Base-by-base conservation (phyloP, 2,888 invertebrate genomes). In the Sericinus montela region DNA sequence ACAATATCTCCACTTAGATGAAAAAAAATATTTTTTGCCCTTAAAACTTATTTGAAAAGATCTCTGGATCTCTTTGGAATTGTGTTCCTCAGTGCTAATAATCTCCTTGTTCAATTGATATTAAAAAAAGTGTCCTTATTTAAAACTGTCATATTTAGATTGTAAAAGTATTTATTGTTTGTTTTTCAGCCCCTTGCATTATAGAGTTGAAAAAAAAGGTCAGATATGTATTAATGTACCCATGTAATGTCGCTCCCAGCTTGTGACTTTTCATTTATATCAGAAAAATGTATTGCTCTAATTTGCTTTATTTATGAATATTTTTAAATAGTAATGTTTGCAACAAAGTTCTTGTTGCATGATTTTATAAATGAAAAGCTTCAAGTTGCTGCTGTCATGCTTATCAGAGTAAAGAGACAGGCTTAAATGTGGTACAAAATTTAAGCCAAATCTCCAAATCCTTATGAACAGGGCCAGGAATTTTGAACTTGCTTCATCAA, bases 151-250 rank as follows among this genome's bases (percentile, higher is more conserved):
- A 19, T 63, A 59, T 56, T 62, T 52, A 56, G 56, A 25, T 42
- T 41, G 15, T 16, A 30, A 50, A 45, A 37, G 11, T 25, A 14
- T n/a, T 35, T 40, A 8, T 63, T 69, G 68, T 84, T 82, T 83
- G 65, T 82, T 82, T 85, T 86, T 81, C 87, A 87, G 87, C 79
- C 61, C 66, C 63, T 78, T 77, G 74, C 80, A 56, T 75, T 69
- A 59, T 65, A 75, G 67, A 70, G 74, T 78, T 74, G 69, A 72
- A 59, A 56, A n/a, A n/a, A 65, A 75, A 86, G 86, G 85, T 87
- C 83, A 85, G 86, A 77, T 53, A 57, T 63, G 67, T 62, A 64
- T 69, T 73, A 74, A 73, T 74, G 72, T 78, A 69, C 59, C 60
- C 57, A 65, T 69, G 73, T 69, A 83, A 75, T 75, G 72, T 67